Evolutionary conservation across 2,113 vertebrate species (phyloP).

Genomic region (Crotophaga sulcirostris): DNA sequence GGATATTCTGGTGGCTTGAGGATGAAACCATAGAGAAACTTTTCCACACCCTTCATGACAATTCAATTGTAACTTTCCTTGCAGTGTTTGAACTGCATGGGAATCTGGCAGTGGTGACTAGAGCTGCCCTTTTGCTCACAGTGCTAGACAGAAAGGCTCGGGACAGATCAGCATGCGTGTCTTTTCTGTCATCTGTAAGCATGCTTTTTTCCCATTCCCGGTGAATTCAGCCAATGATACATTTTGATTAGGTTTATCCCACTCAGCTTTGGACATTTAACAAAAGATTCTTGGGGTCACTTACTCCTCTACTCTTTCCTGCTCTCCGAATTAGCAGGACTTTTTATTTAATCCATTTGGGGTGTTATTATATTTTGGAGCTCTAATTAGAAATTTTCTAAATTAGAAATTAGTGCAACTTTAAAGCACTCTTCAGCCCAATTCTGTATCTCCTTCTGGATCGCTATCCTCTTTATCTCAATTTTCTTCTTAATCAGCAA

Average conservation of each 20-base stretch:
- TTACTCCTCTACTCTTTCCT: background rate
- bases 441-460: background rate
- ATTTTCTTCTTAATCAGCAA: background rate
- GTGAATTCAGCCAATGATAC: background rate
- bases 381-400: background rate
- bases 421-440: background rate
- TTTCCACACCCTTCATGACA: background rate
- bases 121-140: background rate
- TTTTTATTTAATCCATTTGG: background rate
- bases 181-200: background rate
- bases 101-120: rapidly evolving
- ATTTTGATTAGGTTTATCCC: background rate
- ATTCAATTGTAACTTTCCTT: background rate
- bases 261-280: background rate
- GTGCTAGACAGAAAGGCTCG: background rate
- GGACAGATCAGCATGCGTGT: background rate
- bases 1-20: background rate
- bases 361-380: background rate
- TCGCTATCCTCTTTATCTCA: background rate
- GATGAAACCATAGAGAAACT: background rate
- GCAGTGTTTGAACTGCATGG: rapidly evolving
- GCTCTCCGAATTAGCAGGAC: background rate
- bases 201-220: background rate
- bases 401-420: background rate
- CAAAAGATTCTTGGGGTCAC: background rate